Evolutionary conservation across 1,140 invertebrate species (phyloP).

Genomic region (Trinorchestia longiramus): DNA sequence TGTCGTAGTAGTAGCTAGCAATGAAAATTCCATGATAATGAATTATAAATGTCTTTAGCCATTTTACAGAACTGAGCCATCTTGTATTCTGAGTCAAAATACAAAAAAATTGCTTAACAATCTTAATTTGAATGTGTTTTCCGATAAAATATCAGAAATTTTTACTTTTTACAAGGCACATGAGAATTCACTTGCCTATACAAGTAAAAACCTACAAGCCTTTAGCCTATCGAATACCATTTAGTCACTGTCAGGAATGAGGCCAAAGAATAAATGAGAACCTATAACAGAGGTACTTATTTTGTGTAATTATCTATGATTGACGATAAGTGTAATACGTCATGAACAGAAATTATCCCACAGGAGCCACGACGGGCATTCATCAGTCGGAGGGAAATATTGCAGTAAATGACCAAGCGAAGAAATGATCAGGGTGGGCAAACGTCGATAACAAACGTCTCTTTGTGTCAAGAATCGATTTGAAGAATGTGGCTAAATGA

Average conservation of each 20-base stretch:
- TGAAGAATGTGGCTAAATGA: not conserved
- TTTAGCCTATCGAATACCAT: not conserved
- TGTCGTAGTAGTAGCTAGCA: too few species aligned
- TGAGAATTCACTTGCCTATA: not conserved
- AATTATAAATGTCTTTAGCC: not conserved
- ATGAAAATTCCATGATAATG: too few species aligned
- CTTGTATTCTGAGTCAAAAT: not conserved
- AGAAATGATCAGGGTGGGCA: not conserved
- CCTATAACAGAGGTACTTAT: not conserved
- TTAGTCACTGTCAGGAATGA: not conserved
- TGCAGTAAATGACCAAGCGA: not conserved
- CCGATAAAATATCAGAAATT: not conserved
- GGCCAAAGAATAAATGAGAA: not conserved
- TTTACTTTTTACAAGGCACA: not conserved
- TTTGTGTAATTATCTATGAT: not conserved
- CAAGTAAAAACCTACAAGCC: not conserved
- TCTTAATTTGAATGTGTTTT: not conserved
- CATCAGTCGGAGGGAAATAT: not conserved
- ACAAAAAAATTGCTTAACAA: not conserved
- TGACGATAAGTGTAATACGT: not conserved
- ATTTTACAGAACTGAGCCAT: not conserved
- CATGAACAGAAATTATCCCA: not conserved
- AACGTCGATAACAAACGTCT: not conserved
- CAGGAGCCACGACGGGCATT: not conserved
- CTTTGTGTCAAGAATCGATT: not conserved